A percentile compares a stretch with the other conserved stretches of the same genome.
These are phyloP conservation scores for Apostichopus parvimensis DNA, from an alignment of 35 echinoderm and acorn worm genomes.

Conservation along the genomic window DNA sequence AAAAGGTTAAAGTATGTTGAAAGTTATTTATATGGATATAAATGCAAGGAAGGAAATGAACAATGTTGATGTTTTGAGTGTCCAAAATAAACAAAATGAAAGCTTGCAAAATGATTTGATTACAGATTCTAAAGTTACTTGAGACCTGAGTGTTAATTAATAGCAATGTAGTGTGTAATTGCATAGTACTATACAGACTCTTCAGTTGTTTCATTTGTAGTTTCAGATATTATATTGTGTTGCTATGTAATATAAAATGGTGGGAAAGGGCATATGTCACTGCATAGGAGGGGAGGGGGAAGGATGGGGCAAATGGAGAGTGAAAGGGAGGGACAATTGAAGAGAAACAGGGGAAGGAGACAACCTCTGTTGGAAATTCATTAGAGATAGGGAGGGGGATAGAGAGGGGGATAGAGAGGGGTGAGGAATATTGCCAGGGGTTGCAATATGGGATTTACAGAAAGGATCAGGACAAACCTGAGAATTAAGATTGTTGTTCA, in stretches of 20 bases:
- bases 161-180: not conserved
- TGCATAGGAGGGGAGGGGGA: not conserved
- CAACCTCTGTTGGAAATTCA: no score
- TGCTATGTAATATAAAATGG: no score
- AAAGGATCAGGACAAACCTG: no score
- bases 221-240: no score
- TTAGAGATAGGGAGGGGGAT: not conserved
- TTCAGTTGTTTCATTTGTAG: no score
- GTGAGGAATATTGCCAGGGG: no score
- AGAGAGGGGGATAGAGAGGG: not conserved
- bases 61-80: not conserved
- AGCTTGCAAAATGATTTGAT: not conserved
- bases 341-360: no score
- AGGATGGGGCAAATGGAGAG: no score
- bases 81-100: not conserved
- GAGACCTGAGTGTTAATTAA: not conserved
- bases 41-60: not conserved
- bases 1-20: not conserved
- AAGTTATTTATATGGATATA: not conserved
- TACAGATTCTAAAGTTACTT: not conserved
- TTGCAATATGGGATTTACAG: no score
- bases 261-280: not conserved
- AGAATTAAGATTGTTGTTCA: no score
- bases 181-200: no score
- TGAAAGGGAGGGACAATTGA: no score